These are phyloP conservation scores for Platerodrilus igneus DNA, from an alignment of 2,888 invertebrate genomes.

Conservation along the genomic window DNA sequence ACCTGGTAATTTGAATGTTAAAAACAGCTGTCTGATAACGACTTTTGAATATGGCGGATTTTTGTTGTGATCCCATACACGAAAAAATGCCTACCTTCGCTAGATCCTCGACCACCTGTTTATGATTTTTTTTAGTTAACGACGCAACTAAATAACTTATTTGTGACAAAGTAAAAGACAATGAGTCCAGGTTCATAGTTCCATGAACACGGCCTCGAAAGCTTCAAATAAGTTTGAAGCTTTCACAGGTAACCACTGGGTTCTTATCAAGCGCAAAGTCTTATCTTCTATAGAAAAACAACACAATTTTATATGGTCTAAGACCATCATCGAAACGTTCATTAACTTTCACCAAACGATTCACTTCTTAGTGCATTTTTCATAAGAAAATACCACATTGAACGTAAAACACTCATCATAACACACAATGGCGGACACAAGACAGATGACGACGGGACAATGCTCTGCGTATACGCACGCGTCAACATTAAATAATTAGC, in stretches of 20 bases:
- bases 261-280: conserved; percentile 52
- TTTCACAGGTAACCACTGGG: conserved; percentile 76
- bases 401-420: too few relatives aligned
- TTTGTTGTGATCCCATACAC: conserved; percentile 1
- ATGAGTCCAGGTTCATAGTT: conserved; percentile 99
- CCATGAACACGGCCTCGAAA: conserved; percentile 80
- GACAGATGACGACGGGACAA: too few relatives aligned
- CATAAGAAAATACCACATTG: too few relatives aligned
- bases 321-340: conserved; percentile 50
- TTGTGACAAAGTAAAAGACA: conserved; percentile 98
- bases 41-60: neutral
- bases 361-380: too few relatives aligned
- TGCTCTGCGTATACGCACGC: too few relatives aligned
- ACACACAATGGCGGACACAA: too few relatives aligned
- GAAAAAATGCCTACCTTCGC: conserved; percentile 69
- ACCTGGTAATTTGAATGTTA: too few relatives aligned
- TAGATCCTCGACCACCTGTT: conserved; percentile 84
- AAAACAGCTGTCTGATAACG: too few relatives aligned
- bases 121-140: conserved; percentile 93
- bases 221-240: conserved; percentile 93
- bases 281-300: conserved; percentile 45
- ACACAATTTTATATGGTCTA: conserved; percentile 48
- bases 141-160: conserved; percentile 95
- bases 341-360: conserved; percentile 19
- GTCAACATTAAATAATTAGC: too few relatives aligned